A percentile compares a stretch with the other conserved stretches of the same genome.
These are phyloP conservation scores for Horisme vitalbata DNA, from an alignment of 2,888 invertebrate genomes.

Conservation along the genomic window DNA sequence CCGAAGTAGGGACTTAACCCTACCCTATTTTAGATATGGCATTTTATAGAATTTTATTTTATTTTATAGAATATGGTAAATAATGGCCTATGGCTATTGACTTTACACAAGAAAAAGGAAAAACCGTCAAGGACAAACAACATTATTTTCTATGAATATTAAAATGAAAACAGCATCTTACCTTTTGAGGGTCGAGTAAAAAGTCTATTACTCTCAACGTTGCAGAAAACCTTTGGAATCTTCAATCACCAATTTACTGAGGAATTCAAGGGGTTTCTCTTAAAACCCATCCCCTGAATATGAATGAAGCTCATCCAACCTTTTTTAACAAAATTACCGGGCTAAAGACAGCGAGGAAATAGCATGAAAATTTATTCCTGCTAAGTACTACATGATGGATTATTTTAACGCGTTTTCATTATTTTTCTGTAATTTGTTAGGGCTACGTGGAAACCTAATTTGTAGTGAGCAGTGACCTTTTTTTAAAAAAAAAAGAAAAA, in stretches of 20 bases:
- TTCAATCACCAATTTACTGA: constrained; percentile 6
- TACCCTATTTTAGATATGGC: no score
- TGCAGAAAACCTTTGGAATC: not conserved
- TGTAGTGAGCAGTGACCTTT: no score
- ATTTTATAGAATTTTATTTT: no score
- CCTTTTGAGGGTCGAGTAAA: no score
- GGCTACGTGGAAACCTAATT: constrained; percentile 20
- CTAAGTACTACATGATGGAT: constrained; percentile 32
- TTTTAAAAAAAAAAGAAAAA: no score
- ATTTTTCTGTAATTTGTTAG: constrained; percentile 24
- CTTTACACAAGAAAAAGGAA: no score
- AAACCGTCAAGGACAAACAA: no score
- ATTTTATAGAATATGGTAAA: no score
- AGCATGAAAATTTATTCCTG: constrained; percentile 34
- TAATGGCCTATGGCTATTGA: no score
- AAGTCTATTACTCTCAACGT: not conserved
- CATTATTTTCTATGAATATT: no score
- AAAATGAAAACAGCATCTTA: no score
- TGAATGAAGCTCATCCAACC: constrained; percentile 18
- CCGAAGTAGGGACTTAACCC: no score
- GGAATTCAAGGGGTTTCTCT: constrained; percentile 8
- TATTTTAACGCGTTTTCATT: constrained; percentile 27
- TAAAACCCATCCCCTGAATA: constrained; percentile 18
- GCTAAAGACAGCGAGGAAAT: constrained; percentile 25
- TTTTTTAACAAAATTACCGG: constrained; percentile 30